phyloP scores from a whole-genome alignment of 2,888 invertebrate genomes.

The Nomada fabriciana region DNA sequence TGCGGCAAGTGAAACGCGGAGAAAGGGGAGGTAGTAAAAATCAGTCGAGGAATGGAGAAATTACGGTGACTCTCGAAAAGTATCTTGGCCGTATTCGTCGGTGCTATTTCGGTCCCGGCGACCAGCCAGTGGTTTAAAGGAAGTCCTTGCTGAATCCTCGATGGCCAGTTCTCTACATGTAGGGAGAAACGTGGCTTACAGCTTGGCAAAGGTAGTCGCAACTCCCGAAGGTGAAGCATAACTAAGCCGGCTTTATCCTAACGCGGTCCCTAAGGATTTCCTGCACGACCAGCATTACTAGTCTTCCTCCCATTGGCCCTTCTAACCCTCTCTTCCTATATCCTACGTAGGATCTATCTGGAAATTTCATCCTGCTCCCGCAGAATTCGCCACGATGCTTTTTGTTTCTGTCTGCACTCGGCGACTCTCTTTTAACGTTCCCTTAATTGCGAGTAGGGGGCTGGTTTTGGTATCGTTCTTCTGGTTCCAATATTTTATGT shows the following conservation, averaged over 20 bases:
- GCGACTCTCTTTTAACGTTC: no score
- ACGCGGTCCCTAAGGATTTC: slow-evolving; percentile 72
- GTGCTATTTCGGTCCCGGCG: background rate
- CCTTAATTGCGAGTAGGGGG: no score
- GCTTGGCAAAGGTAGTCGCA: slow-evolving; percentile 35
- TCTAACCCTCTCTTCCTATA: background rate
- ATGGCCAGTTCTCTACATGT: background rate
- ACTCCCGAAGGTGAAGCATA: slow-evolving; percentile 71
- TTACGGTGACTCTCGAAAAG: no score
- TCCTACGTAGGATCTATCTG: background rate
- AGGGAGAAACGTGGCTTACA: slow-evolving; percentile 11
- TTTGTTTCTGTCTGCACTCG: no score
- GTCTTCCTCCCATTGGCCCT: slow-evolving; percentile 6
- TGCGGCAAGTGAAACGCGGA: no score
- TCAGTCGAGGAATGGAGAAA: no score
- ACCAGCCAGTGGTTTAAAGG: background rate
- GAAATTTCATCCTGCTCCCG: background rate
- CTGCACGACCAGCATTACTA: slow-evolving; percentile 41
- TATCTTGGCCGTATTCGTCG: background rate
- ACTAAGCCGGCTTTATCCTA: slow-evolving; percentile 72
- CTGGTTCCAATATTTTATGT: no score
- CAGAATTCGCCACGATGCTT: no score
- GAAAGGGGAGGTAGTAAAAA: no score
- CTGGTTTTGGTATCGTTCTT: no score
- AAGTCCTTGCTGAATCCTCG: slow-evolving; percentile 23